These are phyloP conservation scores for Epinotia ramella DNA, from an alignment of 2,888 invertebrate genomes.

Conservation along the genomic window DNA sequence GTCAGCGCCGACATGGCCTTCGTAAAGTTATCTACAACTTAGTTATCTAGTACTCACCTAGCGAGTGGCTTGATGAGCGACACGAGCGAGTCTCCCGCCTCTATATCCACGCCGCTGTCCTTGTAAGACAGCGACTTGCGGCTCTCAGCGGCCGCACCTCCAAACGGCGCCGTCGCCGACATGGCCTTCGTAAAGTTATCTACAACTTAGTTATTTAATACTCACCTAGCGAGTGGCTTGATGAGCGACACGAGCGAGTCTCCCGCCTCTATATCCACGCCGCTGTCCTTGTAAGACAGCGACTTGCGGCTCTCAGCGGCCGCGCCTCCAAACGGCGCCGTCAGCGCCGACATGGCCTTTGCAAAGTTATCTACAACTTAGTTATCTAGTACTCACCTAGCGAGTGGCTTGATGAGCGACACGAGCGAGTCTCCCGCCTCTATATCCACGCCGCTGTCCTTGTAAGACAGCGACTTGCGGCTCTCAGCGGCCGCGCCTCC, in stretches of 20 bases:
- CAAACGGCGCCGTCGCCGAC: no score
- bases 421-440: conserved; percentile 93
- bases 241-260: conserved; percentile 92
- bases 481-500: conserved; percentile 57
- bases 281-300: conserved; percentile 92
- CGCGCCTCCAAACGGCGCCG: not conserved
- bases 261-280: conserved; percentile 95
- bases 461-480: conserved; percentile 88
- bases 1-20: not conserved
- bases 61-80: conserved; percentile 88
- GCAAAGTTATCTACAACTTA: not conserved
- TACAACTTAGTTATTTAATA: not conserved
- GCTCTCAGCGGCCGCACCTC: no score
- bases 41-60: conserved; percentile 58
- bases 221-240: conserved; percentile 85
- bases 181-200: no score
- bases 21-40: no score
- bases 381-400: conserved; percentile 61
- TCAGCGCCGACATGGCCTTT: not conserved
- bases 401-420: conserved; percentile 88
- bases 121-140: no score
- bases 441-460: conserved; percentile 94
- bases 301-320: conserved; percentile 56
- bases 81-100: conserved; percentile 93
- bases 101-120: no score